Conservation (phyloP, 2,888 invertebrate genomes). For the Drosophila sordidula region DNA sequence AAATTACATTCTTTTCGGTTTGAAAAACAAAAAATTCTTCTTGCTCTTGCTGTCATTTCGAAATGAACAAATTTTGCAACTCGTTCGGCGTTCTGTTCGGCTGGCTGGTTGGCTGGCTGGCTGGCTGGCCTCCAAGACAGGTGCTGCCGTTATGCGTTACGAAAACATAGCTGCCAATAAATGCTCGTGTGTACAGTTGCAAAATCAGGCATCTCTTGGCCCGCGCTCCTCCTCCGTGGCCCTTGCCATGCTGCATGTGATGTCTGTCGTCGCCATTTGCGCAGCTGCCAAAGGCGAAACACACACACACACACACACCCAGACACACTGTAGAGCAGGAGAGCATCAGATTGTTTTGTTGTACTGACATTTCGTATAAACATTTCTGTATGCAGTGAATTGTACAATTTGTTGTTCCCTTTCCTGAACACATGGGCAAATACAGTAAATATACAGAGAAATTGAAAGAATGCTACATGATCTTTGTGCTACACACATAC, state of each 20-base stretch:
- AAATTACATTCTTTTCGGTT: conserved; percentile 59
- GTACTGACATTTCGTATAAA: conserved; percentile 69
- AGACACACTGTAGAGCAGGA: conserved; percentile 7
- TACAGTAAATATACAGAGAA: conserved; percentile 34
- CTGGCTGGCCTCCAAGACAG: conserved; percentile 70
- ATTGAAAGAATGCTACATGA: conserved; percentile 32
- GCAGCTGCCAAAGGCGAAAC: conserved; percentile 60
- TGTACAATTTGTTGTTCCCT: conserved; percentile 39
- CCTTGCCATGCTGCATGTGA: conserved; percentile 56
- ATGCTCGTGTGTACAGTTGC: conserved; percentile 61
- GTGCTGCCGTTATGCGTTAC: conserved; percentile 81
- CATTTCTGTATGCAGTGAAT: conserved; percentile 62
- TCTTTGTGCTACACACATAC: conserved; percentile 10
- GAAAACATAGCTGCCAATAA: conserved; percentile 48
- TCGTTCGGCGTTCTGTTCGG: conserved; percentile 15
- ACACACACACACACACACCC: conserved; percentile 8
- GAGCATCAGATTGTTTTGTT: conserved; percentile 47
- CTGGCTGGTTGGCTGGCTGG: neutral
- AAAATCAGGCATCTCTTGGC: conserved; percentile 42
- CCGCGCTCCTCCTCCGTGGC: neutral
- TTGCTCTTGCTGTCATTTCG: conserved; percentile 24
- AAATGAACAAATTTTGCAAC: conserved; percentile 40
- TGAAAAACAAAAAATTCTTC: conserved; percentile 37
- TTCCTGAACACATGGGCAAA: conserved; percentile 39
- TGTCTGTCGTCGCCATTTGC: conserved; percentile 78